Base-by-base conservation (phyloP, 37 sponge, comb jelly and placozoan genomes). In the Hexactinellida sp. region DNA sequence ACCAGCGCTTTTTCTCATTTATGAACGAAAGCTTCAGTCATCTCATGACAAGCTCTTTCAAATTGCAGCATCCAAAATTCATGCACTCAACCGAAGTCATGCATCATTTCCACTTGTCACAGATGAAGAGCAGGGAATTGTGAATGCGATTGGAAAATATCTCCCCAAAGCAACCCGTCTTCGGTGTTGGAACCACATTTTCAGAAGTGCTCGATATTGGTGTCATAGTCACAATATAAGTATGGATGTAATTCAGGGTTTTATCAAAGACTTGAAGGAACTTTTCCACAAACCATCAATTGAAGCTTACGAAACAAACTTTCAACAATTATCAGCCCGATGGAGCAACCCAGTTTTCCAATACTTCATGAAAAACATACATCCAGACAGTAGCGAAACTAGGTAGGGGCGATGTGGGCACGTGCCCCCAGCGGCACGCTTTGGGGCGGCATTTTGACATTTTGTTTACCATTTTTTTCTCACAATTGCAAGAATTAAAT, bases 81-180 rank as follows among this genome's bases (percentile, higher is more conserved):
- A 39, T 39, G 82, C 19, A 71, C 21, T 71, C 19, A 71, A 35
- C 28, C 47, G 47, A 10, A 41, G n/a, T 16, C 5, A 41, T 10
- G 47, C 47, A 13, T 41, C 5, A 16, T 41, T 41, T 41, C 86
- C 89, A 25, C 71, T 89, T 37, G 86, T 89, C 24, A 84, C 88
- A 3, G 88, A 88, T 88, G 88, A 83, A 52, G 89, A 89, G 54
- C 55, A 83, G 84, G 89, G n/a, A n/a, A n/a, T n/a, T n/a, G n/a
- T n/a, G n/a, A n/a, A n/a, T n/a, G n/a, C n/a, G n/a, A n/a, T n/a
- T 32, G 37, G 36, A 5, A 63, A 28, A 19, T 63, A 86, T 83
- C 37, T 89, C 1, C 84, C 88, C 24, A 38, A 24, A 37, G 39
- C 54, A 25, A 83, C 86, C 3, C 84, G 82, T 37, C 63, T 89